These are phyloP conservation scores for Nymphalis io DNA, from an alignment of 1,140 invertebrate species.

Conservation along the genomic window DNA sequence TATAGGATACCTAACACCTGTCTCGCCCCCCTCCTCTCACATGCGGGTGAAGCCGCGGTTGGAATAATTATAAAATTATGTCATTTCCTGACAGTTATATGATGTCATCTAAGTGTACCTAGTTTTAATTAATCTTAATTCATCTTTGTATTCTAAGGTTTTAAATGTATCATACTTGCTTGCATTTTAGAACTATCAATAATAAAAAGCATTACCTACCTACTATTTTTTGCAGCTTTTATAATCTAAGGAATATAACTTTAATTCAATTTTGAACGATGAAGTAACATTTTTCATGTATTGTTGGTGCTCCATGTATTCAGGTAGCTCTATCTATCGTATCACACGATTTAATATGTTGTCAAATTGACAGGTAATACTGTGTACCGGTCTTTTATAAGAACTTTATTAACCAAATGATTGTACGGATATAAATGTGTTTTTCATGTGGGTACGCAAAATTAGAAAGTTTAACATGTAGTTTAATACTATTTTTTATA, in stretches of 20 bases:
- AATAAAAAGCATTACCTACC: constrained; percentile 25
- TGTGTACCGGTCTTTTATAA: constrained; percentile 9
- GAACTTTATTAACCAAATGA: not conserved
- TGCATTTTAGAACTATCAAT: constrained; percentile 37
- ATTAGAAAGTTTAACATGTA: too few species aligned
- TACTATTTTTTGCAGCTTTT: constrained; percentile 26
- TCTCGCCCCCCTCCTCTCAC: too few species aligned
- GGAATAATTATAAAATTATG: too few species aligned
- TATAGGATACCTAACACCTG: too few species aligned
- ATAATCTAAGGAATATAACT: constrained; percentile 25
- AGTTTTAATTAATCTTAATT: too few species aligned
- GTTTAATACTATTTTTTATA: too few species aligned
- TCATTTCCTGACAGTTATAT: too few species aligned
- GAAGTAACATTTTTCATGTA: constrained; percentile 50
- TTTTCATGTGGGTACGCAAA: too few species aligned
- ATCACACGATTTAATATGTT: constrained; percentile 19
- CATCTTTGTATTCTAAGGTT: too few species aligned
- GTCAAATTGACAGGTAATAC: constrained; percentile 24
- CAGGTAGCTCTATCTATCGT: constrained; percentile 45
- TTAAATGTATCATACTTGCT: constrained; percentile 6
- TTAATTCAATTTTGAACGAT: constrained; percentile 75
- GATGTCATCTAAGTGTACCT: too few species aligned
- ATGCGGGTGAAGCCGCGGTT: too few species aligned
- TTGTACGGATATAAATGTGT: too few species aligned
- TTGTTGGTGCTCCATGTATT: constrained; percentile 50